phyloP scores from a whole-genome alignment of 2,113 vertebrate genomes.

The Dasyurus viverrinus region DNA sequence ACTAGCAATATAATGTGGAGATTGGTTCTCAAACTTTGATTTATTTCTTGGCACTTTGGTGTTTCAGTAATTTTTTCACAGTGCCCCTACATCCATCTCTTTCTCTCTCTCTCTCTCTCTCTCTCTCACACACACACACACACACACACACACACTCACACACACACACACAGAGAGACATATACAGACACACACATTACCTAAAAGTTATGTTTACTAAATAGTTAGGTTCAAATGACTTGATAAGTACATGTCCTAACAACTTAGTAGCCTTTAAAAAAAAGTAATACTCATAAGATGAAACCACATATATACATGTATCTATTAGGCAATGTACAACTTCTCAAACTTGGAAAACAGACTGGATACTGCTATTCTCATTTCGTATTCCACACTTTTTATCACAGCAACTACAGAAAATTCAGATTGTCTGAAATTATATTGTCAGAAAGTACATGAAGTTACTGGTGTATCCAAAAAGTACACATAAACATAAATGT shows the following conservation, averaged over 20 bases:
- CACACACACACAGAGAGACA: no score
- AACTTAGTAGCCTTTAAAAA: not conserved
- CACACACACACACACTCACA: not conserved
- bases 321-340: not conserved
- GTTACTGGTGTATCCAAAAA: not conserved
- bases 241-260: not conserved
- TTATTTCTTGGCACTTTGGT: not conserved
- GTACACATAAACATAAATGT: not conserved
- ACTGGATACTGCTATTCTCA: not conserved
- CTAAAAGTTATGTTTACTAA: not conserved
- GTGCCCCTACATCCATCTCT: no score
- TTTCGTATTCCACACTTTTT: not conserved
- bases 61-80: not conserved
- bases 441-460: not conserved
- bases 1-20: not conserved
- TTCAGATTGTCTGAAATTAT: not conserved
- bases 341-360: not conserved
- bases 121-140: no score
- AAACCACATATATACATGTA: not conserved
- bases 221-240: not conserved
- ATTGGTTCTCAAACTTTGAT: not conserved
- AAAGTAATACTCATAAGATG: not conserved
- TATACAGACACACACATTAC: no score
- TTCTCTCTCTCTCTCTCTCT: no score
- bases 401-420: not conserved